These are phyloP conservation scores for Myotis yumanensis DNA, from an alignment of 2,113 vertebrate genomes.

Conservation along the genomic window DNA sequence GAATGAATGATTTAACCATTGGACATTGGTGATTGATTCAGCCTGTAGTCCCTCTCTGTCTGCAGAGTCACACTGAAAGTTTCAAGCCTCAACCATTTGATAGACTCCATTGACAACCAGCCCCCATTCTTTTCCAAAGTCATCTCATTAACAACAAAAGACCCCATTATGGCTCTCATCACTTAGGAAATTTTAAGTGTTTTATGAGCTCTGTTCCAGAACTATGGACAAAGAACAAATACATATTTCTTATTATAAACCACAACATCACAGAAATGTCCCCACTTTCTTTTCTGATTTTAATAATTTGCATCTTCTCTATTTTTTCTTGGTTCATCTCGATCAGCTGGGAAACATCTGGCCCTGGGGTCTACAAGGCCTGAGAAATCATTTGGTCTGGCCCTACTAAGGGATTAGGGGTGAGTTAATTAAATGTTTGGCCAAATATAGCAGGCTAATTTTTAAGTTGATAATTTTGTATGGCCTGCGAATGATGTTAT, in stretches of 20 bases:
- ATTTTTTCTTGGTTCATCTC: not conserved
- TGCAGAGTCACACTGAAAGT: not conserved
- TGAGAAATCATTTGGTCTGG: no score
- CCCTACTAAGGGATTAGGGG: no score
- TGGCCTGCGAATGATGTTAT: no score
- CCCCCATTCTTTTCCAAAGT: not conserved
- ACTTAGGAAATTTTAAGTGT: not conserved
- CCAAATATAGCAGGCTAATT: no score
- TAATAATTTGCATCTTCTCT: not conserved
- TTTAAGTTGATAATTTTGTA: no score
- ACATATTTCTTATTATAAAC: not conserved
- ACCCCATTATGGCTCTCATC: not conserved
- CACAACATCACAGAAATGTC: not conserved
- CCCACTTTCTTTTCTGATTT: no score
- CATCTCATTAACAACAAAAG: not conserved
- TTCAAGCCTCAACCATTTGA: not conserved
- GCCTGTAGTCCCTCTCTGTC: not conserved
- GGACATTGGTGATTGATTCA: not conserved
- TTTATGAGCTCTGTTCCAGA: not conserved
- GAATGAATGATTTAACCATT: not conserved
- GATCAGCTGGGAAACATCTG: no score
- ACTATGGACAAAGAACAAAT: not conserved
- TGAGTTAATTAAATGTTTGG: no score
- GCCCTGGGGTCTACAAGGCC: no score
- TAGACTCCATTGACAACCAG: not conserved